Conservation (phyloP, 2,113 vertebrate genomes). For the Pavo muticus region DNA sequence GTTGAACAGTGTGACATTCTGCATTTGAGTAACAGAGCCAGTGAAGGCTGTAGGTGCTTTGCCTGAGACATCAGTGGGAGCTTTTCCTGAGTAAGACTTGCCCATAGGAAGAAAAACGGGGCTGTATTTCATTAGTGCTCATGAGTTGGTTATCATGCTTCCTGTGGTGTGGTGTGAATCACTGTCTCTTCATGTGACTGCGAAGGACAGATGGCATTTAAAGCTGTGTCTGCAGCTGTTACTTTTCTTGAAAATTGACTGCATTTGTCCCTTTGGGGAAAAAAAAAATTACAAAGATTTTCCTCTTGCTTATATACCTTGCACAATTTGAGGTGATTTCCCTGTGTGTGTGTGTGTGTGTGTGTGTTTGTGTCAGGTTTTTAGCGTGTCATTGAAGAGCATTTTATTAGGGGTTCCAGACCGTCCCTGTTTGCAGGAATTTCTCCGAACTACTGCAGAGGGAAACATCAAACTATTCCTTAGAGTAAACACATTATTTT, state of each 20-base stretch:
- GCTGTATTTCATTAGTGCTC: conserved; percentile 39
- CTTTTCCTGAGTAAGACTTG: neutral
- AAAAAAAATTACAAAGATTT: neutral
- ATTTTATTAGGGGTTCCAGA: conserved; percentile 54
- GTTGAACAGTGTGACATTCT: neutral
- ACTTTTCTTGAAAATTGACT: conserved; percentile 54
- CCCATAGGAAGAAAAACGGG: neutral
- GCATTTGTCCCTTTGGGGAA: conserved; percentile 25
- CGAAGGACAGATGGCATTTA: conserved; percentile 58
- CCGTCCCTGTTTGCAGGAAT: conserved; percentile 43
- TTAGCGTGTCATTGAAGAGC: conserved; percentile 17
- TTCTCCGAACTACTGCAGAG: conserved; percentile 1
- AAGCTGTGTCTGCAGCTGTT: conserved; percentile 40
- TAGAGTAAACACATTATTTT: neutral
- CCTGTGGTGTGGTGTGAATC: conserved; percentile 36
- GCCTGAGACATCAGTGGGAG: neutral
- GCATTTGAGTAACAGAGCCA: neutral
- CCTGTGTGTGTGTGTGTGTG: neutral
- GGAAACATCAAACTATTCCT: conserved; percentile 39
- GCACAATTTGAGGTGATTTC: conserved; percentile 26
- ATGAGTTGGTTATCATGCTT: conserved; percentile 17
- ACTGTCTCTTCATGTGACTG: conserved; percentile 2
- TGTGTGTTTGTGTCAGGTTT: neutral
- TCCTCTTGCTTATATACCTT: conserved; percentile 28
- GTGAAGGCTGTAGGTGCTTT: neutral